Base-by-base conservation (phyloP, 1,140 invertebrate species). In the Drosophila leontia region DNA sequence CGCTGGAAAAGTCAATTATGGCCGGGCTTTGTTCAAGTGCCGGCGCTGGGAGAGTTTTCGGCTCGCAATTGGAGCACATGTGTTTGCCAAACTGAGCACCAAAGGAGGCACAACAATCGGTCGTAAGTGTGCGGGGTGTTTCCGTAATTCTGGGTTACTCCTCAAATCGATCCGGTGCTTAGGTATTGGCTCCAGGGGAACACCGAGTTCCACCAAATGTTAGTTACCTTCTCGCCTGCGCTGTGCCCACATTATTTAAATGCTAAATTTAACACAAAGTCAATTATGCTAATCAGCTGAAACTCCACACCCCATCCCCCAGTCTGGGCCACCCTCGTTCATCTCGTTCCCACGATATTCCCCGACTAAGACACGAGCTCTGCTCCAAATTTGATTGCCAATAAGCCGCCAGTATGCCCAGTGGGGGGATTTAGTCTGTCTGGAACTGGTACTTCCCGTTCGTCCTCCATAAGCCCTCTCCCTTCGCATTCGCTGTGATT, bases 191-290 rank as follows among this genome's bases (percentile, higher is more conserved):
- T 9, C 23, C 32, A 29, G 39, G 35, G 37, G 34, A 61, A 42
- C 61, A 61, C 34, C 34, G 15, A 26, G 19, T 51, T 57, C 48
- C 39, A 23, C n/a, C 34, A 6, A 45, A 15, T 69, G 55, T 53
- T 26, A 44, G 29, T 23, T 59, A 57, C 63, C 42, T 63, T 47
- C 69, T 67, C 75, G 77, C 48, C 50, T 51, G 71, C 60, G n/a
- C 35, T 44, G 63, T 79, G 50, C 53, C 47, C 85, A 78, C 87
- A 87, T 87, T 87, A 87, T 88, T 87, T 87, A 87, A 88, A 87
- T 75, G 84, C 84, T 87, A 90, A 87, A 87, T 87, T 90, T 87
- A 87, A 87, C 85, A 71, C 80, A 80, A 71, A 90, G 85, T 87
- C 80, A 90, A 90, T 87, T 87, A 87, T 87, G 84, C 85, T 87